Percentiles rank a stretch among this genome's conserved stretches.
These are phyloP conservation scores for Metopia argyrocephala DNA, from an alignment of 2,888 invertebrate species.

Conservation along the genomic window DNA sequence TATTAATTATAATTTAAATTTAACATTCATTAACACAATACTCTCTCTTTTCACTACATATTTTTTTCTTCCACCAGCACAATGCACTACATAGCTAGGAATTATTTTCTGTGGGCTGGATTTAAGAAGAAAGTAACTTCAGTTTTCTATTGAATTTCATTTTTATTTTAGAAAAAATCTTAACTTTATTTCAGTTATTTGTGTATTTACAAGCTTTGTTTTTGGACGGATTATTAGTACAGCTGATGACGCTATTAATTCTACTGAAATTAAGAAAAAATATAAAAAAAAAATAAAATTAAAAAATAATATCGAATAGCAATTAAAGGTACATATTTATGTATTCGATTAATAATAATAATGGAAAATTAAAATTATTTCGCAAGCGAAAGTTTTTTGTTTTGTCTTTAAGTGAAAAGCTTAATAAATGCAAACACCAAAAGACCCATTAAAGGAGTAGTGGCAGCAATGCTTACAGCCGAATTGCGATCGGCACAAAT, in stretches of 20 bases:
- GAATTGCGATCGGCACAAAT: constrained; percentile 70
- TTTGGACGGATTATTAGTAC: constrained; percentile 35
- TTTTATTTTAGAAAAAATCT: constrained; percentile 25
- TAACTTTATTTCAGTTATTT: not conserved
- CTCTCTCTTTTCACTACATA: too few relatives aligned
- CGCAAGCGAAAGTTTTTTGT: constrained; percentile 1
- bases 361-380: not conserved
- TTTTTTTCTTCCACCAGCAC: too few relatives aligned
- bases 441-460: constrained; percentile 69
- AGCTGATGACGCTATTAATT: constrained; percentile 24
- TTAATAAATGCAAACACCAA: constrained; percentile 68
- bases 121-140: too few relatives aligned
- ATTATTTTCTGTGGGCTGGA: too few relatives aligned
- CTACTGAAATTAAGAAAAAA: constrained; percentile 46
- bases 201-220: not conserved
- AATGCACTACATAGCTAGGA: too few relatives aligned
- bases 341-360: too few relatives aligned
- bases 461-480: constrained; percentile 68
- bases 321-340: too few relatives aligned
- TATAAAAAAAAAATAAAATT: not conserved
- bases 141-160: not conserved
- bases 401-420: constrained; percentile 66
- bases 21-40: too few relatives aligned
- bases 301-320: constrained; percentile 22
- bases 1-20: too few relatives aligned